Base-by-base conservation (phyloP, 2,797 vertebrate species). In the Phataginus tetradactyla region DNA sequence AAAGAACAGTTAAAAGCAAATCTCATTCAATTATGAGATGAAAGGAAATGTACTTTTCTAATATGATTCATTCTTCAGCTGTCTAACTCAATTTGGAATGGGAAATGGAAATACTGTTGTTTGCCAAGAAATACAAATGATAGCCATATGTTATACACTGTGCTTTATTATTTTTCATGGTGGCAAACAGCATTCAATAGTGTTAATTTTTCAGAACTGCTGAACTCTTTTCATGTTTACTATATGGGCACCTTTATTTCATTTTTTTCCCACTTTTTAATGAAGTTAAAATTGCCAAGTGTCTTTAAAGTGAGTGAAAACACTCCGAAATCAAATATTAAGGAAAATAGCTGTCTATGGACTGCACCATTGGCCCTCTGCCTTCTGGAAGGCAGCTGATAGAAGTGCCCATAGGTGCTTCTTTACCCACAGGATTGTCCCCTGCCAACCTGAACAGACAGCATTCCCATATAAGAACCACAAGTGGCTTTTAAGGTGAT, bases 341-440 rank as follows among this genome's bases (percentile, higher is more conserved):
- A 27, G 63, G 69, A 93, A 23, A 96, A 91, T 57, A 95, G 75
- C 3, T 42, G 0, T 68, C 87, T 59, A 86, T 59, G 83, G 91
- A 93, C 59, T 90, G 66, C 59, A 74, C 64, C 79, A 4, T 39
- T 75, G 97, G 17, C 68, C 53, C 0, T 96, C 55, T 85, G 94
- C 71, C 84, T 97, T 95, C 94, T 86, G 75, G 64, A 97, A n/a
- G 53, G 96, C 91, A 96, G 86, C 92, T 93, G 95, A 86, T 85
- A 94, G 77, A 61, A 61, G 74, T 45, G 95, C 34, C 84, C 89
- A 94, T 97, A 98, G 96, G 97, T 98, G 96, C 97, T 96, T 27
- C 95, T 86, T 79, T 49, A 79, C 72, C 49, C n/a, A 39, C 55
- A n/a, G 34, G 34, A 69, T 51, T 93, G 91, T 66, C 3, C 20